Evolutionary conservation across 2,797 vertebrate genomes (phyloP).

Genomic region (Pipistrellus pipistrellus): DNA sequence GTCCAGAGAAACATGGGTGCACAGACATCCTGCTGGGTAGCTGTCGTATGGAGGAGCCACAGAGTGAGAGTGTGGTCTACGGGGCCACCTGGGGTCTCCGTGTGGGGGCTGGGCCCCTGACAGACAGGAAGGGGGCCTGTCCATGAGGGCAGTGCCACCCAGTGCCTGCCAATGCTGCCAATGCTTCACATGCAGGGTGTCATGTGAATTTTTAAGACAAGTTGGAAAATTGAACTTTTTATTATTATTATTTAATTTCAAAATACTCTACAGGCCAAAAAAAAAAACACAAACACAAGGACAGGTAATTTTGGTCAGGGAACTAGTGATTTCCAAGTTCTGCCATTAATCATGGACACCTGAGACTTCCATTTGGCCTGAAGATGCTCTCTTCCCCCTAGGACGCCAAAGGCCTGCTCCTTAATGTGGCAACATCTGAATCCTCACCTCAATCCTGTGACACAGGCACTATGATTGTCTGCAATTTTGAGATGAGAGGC

Average conservation of each 20-base stretch:
- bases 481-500: neutral
- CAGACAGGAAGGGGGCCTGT: neutral
- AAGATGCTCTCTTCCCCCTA: neutral
- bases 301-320: neutral
- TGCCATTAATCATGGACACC: neutral
- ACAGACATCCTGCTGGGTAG: neutral
- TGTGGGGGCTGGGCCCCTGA: neutral
- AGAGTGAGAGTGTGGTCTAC: neutral
- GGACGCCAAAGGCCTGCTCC: neutral
- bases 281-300: no score
- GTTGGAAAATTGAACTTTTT: neutral
- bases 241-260: neutral
- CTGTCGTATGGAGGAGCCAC: neutral
- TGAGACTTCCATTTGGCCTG: neutral
- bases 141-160: rapidly evolving
- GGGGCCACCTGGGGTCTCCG: rapidly evolving
- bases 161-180: neutral
- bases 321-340: neutral
- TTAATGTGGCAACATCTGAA: neutral
- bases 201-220: neutral
- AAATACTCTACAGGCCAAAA: slow-evolving; percentile 20
- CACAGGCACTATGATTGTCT: neutral
- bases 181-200: no score
- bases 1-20: neutral
- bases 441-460: neutral